Evolutionary conservation across 2,797 vertebrate species (phyloP).

Genomic region (Microchirus variegatus): DNA sequence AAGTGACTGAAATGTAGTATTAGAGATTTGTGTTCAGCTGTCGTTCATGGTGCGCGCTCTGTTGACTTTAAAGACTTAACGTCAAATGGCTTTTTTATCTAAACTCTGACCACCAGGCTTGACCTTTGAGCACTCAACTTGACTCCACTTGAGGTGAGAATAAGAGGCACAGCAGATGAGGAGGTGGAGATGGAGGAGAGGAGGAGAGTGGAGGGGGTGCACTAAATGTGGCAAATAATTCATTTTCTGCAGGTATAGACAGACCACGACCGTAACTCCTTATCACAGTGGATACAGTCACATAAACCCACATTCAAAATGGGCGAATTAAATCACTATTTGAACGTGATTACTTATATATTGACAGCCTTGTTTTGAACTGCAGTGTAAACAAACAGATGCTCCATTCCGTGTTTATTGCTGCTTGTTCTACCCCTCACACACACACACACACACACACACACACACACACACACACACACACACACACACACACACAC

Average conservation of each 20-base stretch:
- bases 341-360: no score
- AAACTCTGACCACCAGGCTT: conserved; percentile 67
- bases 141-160: conserved; percentile 70
- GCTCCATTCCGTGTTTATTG: conserved; percentile 8
- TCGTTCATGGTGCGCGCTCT: conserved; percentile 9
- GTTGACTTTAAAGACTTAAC: conserved; percentile 44
- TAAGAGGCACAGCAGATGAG: conserved; percentile 23
- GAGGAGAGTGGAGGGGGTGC: no score
- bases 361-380: no score
- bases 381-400: not conserved
- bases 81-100: conserved; percentile 66
- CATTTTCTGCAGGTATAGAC: not conserved
- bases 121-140: conserved; percentile 74
- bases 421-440: conserved; percentile 31
- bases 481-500: conserved; percentile 69
- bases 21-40: conserved; percentile 15
- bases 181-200: not conserved
- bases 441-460: conserved; percentile 64
- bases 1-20: not conserved
- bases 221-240: not conserved
- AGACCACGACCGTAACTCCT: not conserved
- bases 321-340: no score
- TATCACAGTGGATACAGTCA: no score
- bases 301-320: no score
- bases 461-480: conserved; percentile 67